phyloP scores from a whole-genome alignment of 2,113 vertebrate genomes.

The Coracopsis vasa region DNA sequence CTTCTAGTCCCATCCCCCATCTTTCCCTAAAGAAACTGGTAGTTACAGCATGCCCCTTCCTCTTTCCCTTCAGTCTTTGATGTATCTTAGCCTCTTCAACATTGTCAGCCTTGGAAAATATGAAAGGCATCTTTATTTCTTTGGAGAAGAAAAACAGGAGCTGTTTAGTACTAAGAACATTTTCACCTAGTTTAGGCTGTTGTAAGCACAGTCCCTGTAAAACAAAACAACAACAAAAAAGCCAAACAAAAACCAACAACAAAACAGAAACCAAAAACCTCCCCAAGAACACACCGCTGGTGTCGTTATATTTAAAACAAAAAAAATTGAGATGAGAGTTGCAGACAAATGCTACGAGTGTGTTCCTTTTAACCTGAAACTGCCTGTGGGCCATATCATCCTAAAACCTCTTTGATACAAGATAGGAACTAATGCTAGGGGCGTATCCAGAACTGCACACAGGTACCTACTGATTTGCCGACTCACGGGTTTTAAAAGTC shows the following conservation, averaged over 20 bases:
- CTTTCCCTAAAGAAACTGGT: not conserved
- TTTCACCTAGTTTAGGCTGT: not conserved
- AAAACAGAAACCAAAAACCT: not conserved
- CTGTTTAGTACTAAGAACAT: not conserved
- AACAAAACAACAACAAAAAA: not conserved
- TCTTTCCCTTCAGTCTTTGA: not conserved
- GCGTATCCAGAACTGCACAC: slow-evolving; percentile 44
- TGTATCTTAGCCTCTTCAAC: not conserved
- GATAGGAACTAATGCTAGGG: slow-evolving; percentile 58
- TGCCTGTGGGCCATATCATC: slow-evolving; percentile 44
- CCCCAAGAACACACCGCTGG: not conserved
- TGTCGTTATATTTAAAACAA: slow-evolving; percentile 13
- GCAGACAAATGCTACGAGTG: not conserved
- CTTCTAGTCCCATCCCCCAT: not conserved
- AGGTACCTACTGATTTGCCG: slow-evolving; percentile 59
- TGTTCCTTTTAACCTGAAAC: slow-evolving; percentile 50
- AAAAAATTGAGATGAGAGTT: not conserved
- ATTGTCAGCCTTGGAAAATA: not conserved
- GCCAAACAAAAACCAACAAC: not conserved
- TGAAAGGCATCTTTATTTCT: not conserved
- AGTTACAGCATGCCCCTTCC: not conserved
- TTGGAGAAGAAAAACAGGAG: not conserved
- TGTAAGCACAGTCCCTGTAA: not conserved
- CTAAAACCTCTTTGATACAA: slow-evolving; percentile 53
- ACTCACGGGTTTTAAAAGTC: slow-evolving; percentile 54